These are phyloP conservation scores for Ciconia maguari DNA, from an alignment of 2,113 vertebrate genomes.

Conservation along the genomic window DNA sequence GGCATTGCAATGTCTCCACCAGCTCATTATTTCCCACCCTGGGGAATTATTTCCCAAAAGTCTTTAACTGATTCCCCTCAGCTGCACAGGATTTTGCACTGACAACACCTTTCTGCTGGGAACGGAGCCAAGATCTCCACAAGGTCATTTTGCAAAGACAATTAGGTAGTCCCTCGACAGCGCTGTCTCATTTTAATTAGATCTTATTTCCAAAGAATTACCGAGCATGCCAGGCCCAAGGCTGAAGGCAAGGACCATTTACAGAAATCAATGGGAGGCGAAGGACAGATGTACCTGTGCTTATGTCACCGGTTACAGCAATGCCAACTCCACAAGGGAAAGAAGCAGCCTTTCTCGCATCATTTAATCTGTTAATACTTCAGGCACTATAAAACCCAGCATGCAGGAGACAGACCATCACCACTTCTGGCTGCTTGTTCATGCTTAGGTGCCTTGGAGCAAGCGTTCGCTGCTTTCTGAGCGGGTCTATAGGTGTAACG, in stretches of 20 bases:
- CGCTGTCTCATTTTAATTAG: constrained; percentile 57
- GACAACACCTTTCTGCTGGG: constrained; percentile 63
- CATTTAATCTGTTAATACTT: background rate
- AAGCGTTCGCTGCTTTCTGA: accelerated
- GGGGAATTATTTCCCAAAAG: constrained; percentile 35
- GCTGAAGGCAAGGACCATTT: constrained; percentile 10
- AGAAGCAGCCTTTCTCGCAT: background rate
- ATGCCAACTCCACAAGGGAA: background rate
- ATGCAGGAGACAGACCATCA: background rate
- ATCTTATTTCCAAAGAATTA: constrained; percentile 52
- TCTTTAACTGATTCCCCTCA: background rate
- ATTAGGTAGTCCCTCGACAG: constrained; percentile 47
- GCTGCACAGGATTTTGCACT: background rate
- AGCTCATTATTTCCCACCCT: background rate
- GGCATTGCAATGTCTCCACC: background rate
- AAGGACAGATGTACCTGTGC: constrained; percentile 28
- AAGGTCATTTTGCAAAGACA: constrained; percentile 62
- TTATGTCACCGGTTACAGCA: background rate
- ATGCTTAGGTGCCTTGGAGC: accelerated
- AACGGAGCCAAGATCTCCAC: background rate
- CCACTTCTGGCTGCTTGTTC: background rate
- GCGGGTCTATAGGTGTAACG: accelerated
- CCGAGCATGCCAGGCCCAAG: background rate
- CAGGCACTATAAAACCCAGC: accelerated
- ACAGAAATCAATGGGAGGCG: background rate